Evolutionary conservation across 2,113 vertebrate species (phyloP), one percentile per base, ranked within the genome.

Genomic region (Dolichallabes microphthalmus): DNA sequence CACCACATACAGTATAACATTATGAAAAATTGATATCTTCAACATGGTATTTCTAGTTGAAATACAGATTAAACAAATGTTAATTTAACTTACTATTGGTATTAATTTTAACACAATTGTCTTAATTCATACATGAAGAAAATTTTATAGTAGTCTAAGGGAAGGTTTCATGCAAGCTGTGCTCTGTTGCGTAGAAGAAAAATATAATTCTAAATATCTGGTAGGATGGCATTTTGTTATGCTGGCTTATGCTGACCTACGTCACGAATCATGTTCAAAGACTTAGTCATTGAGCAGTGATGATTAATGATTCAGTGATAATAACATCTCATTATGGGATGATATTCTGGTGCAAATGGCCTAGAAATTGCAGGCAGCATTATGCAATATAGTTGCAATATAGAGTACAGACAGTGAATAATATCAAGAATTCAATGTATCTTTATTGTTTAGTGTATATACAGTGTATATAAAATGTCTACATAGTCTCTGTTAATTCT

Each of bases 221-320:
- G 52, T 68, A 25, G 19, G 15, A 58, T 14, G 39, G 14, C 25
- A 66, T 69, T 66, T 80, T 84, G 32, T 64, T 75, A 55, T 35
- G 19, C n/a, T 73, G 84, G 50, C 66, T 80, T 60, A 73, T 63
- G 66, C 74, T 73, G 32, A 81, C n/a, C n/a, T 61, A 69, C n/a
- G 0, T 27, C 77, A 80, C 76, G 52, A 25, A 32, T 80, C 55
- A 85, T 80, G 64, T 20, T 79, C 75, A 57, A 19, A 68, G n/a
- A 15, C 32, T 80, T 22, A 80, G 55, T 85, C 84, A 85, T 66
- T 32, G 68, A 61, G 12, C 66, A 45, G 45, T 45, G 45, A 45
- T 45, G 45, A 45, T 71, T 30, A 73, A 85, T 80, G 55, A 85
- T 80, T 80, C 84, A 80, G 64, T 27, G 19, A 30, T 79, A 58